Evolutionary conservation across 2,797 vertebrate species (phyloP).

Genomic region (Lepidocolaptes lacrymiger): DNA sequence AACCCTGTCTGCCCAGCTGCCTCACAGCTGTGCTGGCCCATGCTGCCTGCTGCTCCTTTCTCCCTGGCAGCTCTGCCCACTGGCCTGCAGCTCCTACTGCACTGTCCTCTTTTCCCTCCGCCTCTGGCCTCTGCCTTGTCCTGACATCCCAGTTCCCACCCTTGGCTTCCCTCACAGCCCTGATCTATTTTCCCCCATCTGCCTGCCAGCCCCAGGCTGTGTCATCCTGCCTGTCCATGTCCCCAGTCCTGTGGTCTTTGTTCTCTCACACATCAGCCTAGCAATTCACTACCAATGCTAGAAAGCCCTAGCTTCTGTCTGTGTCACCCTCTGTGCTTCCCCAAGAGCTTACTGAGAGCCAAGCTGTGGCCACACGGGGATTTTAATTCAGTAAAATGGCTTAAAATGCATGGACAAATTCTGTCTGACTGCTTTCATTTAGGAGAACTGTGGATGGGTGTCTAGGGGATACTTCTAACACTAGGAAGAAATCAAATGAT

Average conservation of each 20-base stretch:
- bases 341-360: accelerated
- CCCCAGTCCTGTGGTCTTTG: accelerated
- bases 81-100: not conserved
- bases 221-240: not conserved
- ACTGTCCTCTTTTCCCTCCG: not conserved
- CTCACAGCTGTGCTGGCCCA: not conserved
- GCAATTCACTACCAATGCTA: accelerated
- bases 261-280: not conserved
- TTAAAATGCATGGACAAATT: not conserved
- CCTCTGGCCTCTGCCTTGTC: not conserved
- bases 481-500: not conserved
- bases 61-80: not conserved
- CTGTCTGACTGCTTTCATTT: not conserved
- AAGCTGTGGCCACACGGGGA: accelerated
- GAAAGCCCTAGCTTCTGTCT: accelerated
- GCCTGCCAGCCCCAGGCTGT: accelerated
- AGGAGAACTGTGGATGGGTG: not conserved
- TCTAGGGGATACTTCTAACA: not conserved
- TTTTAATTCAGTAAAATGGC: not conserved
- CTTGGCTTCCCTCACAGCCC: not conserved
- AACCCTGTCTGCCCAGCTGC: not conserved
- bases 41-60: not conserved
- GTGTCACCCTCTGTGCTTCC: not conserved
- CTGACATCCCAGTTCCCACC: accelerated
- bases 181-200: not conserved